Evolutionary conservation across 2,113 vertebrate genomes (phyloP).

Genomic region (Athene cunicularia): DNA sequence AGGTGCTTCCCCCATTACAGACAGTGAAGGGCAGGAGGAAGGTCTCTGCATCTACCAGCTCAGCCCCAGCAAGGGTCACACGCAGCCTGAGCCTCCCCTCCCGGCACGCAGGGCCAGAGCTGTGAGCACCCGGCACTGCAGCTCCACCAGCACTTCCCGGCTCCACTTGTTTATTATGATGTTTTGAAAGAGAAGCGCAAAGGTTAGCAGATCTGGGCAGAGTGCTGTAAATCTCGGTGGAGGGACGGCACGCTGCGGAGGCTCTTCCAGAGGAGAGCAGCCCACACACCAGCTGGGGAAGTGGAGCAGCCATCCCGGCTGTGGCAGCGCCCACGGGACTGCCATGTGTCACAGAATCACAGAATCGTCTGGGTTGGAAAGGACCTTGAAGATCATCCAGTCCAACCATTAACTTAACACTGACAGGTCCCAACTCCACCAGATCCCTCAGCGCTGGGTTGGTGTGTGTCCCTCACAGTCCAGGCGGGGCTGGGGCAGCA

Average conservation of each 20-base stretch:
- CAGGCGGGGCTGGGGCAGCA: rapidly evolving
- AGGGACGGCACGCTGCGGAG: rapidly evolving
- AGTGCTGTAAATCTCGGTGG: background rate
- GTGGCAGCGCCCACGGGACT: rapidly evolving
- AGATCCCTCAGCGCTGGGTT: too few relatives aligned
- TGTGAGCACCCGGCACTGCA: rapidly evolving
- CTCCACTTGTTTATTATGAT: background rate
- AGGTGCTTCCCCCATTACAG: background rate
- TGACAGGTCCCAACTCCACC: too few relatives aligned
- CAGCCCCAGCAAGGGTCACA: too few relatives aligned
- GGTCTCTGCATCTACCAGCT: background rate
- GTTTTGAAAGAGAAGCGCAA: background rate
- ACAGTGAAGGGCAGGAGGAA: rapidly evolving
- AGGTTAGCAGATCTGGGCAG: background rate
- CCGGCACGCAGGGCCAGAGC: background rate
- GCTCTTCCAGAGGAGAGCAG: background rate
- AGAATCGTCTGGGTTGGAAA: too few relatives aligned
- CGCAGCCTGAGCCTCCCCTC: rapidly evolving
- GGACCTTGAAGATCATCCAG: too few relatives aligned
- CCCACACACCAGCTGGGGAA: background rate
- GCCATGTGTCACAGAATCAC: background rate
- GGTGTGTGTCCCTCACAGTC: rapidly evolving
- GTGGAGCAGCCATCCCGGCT: rapidly evolving
- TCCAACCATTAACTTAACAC: too few relatives aligned
- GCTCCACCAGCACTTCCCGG: background rate